Conservation (phyloP, 2,113 vertebrate species). For the Puma concolor region DNA sequence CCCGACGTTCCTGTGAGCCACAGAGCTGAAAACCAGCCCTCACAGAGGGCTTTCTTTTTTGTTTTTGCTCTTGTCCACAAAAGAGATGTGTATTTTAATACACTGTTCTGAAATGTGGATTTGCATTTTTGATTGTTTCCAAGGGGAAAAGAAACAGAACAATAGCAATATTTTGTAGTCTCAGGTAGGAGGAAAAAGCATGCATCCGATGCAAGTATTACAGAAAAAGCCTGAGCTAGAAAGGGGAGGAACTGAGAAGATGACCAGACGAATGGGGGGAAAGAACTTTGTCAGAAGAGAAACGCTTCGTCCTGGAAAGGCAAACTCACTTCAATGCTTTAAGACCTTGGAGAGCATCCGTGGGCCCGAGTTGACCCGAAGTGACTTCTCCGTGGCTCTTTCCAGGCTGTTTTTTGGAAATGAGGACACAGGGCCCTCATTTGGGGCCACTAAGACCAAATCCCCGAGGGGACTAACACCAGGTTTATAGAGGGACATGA, state of each 20-base stretch:
- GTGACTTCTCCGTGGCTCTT: background rate
- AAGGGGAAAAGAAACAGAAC: background rate
- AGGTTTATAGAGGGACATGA: background rate
- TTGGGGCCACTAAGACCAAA: background rate
- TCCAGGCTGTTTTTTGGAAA: background rate
- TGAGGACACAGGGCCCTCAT: background rate
- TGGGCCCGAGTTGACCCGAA: background rate
- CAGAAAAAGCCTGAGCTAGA: constrained; percentile 13
- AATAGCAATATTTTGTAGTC: background rate
- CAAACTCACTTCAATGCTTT: background rate
- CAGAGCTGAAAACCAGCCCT: background rate
- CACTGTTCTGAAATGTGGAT: constrained; percentile 39
- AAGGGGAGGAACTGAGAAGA: constrained; percentile 44
- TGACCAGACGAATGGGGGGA: background rate
- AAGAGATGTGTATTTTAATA: constrained; percentile 20
- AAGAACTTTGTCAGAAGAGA: background rate
- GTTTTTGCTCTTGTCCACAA: background rate
- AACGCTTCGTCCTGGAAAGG: background rate
- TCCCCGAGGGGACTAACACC: background rate
- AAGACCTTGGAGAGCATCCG: background rate
- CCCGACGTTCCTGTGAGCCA: background rate
- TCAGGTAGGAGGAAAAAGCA: background rate
- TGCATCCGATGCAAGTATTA: background rate
- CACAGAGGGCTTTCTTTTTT: background rate
- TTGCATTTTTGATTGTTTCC: constrained; percentile 71